These are phyloP conservation scores for Sinocyclocheilus maitianheensis DNA, from an alignment of 2,113 vertebrate genomes.

Conservation along the genomic window DNA sequence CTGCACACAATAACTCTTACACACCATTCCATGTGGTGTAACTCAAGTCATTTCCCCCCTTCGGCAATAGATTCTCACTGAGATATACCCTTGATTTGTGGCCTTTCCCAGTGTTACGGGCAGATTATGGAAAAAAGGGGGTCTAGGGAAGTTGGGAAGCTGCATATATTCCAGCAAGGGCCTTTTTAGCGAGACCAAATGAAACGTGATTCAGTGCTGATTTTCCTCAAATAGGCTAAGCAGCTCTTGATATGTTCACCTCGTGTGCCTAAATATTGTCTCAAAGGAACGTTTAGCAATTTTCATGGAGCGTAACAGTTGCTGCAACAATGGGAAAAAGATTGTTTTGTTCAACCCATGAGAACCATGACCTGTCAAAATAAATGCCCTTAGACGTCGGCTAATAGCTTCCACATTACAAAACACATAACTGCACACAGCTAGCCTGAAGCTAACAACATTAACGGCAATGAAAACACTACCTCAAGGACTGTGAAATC, in stretches of 20 bases:
- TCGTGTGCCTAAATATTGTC: neutral
- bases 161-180: conserved; percentile 4
- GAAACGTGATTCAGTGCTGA: neutral
- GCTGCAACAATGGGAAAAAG: conserved; percentile 10
- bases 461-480: conserved; percentile 18
- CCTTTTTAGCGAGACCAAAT: neutral
- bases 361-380: conserved; percentile 41
- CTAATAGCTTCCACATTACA: conserved; percentile 51
- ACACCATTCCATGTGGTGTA: conserved; percentile 19
- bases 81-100: conserved; percentile 32
- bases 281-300: conserved; percentile 10
- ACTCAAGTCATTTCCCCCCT: conserved; percentile 15
- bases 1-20: conserved; percentile 38
- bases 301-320: conserved; percentile 28
- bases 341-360: neutral
- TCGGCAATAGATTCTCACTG: conserved; percentile 21
- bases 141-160: conserved; percentile 12
- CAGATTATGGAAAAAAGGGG: conserved; percentile 2
- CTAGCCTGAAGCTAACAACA: conserved; percentile 5
- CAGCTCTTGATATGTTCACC: neutral
- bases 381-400: conserved; percentile 36
- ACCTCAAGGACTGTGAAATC: neutral
- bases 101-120: conserved; percentile 16
- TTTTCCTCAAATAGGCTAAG: neutral
- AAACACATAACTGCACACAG: conserved; percentile 9